Evolutionary conservation across 2,113 vertebrate species (phyloP), one percentile per base, ranked within the genome.

Genomic region (Sclerurus mexicanus): DNA sequence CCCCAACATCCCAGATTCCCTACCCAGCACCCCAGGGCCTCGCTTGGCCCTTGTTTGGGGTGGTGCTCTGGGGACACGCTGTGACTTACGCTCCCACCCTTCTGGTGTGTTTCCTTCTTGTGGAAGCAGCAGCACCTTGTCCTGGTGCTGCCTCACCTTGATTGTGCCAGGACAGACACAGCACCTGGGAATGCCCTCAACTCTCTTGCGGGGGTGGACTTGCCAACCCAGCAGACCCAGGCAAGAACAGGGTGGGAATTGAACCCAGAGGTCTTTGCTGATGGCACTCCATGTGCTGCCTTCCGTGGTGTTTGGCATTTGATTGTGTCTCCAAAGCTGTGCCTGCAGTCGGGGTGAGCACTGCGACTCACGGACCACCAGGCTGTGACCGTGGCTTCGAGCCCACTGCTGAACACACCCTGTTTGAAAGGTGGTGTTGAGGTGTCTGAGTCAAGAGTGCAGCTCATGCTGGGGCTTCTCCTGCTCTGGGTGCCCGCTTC

Each of bases 21-120:
- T 17, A 20, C 21, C 20, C 39, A 86, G 58, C 44, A 31, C 42
- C 76, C 13, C 42, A 23, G 30, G 40, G 24, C 8, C 39, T 35
- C 31, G 24, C 20, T 47, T 37, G 25, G 18, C 30, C 37, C 56
- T 68, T 0, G 0, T 22, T 35, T 0, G 3, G 28, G 49, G 53
- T 28, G 37, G 27, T 24, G 40, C 18, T 3, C 2, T 40, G 19
- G 17, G 10, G 14, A 4, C 30, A 37, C 0, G 3, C 40, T 55
- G 21, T 1, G 2, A 6, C 27, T 69, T 33, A 18, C 15, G 69
- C 56, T 16, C 49, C 46, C 11, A 3, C 19, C 28, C 3, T 3
- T 13, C 31, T 1, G 0, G 4, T 17, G 6, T 7, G 12, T 73
- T 30, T 76, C n/a, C 50, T 59, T 47, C 63, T 27, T 13, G 17